These are phyloP conservation scores for Anguilla anguilla DNA, from an alignment of 2,797 vertebrate genomes.

Conservation along the genomic window DNA sequence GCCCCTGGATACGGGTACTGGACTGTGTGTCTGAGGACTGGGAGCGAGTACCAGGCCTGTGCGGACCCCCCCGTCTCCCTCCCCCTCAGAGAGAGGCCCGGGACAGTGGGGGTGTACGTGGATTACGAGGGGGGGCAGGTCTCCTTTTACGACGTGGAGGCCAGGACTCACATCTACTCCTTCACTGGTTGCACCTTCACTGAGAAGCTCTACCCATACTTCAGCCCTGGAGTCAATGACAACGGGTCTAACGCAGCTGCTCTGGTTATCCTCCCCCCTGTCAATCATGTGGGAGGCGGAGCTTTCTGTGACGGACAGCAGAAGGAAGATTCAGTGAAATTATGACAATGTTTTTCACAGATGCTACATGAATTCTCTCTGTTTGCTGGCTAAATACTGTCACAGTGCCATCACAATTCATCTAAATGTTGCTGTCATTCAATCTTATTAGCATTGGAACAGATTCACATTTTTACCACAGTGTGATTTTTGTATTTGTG, in stretches of 20 bases:
- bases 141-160: constrained; percentile 65
- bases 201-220: constrained; percentile 63
- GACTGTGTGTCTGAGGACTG: constrained; percentile 65
- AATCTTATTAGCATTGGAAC: background rate
- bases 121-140: constrained; percentile 64
- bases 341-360: background rate
- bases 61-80: constrained; percentile 59
- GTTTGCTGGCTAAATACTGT: too few species aligned
- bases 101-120: constrained; percentile 63
- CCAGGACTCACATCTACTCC: constrained; percentile 63
- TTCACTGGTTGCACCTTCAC: constrained; percentile 59
- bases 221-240: constrained; percentile 69
- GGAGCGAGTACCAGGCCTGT: constrained; percentile 66
- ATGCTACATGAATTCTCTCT: background rate
- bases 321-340: background rate
- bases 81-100: constrained; percentile 46
- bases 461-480: background rate
- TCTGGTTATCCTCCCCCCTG: constrained; percentile 51
- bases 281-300: constrained; percentile 20
- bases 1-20: constrained; percentile 69
- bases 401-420: background rate
- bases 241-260: constrained; percentile 58
- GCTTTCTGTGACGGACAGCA: constrained; percentile 31
- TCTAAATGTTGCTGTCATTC: background rate
- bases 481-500: background rate